Conservation (phyloP, 2,888 invertebrate species). For the Athrips mouffetella region DNA sequence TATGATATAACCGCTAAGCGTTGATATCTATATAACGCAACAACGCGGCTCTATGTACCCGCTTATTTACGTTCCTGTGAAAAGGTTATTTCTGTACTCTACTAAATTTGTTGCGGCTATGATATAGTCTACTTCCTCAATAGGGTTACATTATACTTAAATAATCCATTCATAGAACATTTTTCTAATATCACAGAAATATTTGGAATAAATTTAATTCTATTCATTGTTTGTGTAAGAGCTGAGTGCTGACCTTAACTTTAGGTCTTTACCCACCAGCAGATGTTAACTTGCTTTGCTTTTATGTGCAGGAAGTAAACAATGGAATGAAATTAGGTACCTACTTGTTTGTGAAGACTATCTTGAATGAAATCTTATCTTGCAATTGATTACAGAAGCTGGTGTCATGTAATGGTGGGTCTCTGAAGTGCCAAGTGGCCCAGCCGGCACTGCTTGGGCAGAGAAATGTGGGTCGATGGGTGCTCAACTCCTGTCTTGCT, state of each 20-base stretch:
- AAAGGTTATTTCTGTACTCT: slow-evolving; percentile 36
- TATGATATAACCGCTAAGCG: slow-evolving; percentile 12
- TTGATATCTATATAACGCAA: slow-evolving; percentile 15
- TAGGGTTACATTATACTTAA: background rate
- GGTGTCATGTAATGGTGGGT: slow-evolving; percentile 66
- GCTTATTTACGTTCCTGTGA: slow-evolving; percentile 31
- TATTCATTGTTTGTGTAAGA: too few species aligned
- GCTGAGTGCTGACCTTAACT: background rate
- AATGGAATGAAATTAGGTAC: too few species aligned
- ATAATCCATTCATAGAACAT: background rate
- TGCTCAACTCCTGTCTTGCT: slow-evolving; percentile 80
- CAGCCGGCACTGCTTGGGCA: slow-evolving; percentile 79
- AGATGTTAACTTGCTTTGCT: background rate
- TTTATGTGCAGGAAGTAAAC: too few species aligned
- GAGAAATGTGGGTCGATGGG: slow-evolving; percentile 79
- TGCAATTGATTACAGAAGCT: slow-evolving; percentile 58
- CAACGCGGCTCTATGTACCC: slow-evolving; percentile 30
- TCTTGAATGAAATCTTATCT: background rate
- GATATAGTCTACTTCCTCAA: background rate
- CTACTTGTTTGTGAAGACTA: background rate
- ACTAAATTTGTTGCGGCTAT: slow-evolving; percentile 18
- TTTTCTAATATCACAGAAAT: too few species aligned
- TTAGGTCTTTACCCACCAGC: background rate
- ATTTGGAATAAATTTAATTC: too few species aligned
- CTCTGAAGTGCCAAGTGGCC: slow-evolving; percentile 71